Base-by-base conservation (phyloP, 2,888 invertebrate species). In the Emesis furor region DNA sequence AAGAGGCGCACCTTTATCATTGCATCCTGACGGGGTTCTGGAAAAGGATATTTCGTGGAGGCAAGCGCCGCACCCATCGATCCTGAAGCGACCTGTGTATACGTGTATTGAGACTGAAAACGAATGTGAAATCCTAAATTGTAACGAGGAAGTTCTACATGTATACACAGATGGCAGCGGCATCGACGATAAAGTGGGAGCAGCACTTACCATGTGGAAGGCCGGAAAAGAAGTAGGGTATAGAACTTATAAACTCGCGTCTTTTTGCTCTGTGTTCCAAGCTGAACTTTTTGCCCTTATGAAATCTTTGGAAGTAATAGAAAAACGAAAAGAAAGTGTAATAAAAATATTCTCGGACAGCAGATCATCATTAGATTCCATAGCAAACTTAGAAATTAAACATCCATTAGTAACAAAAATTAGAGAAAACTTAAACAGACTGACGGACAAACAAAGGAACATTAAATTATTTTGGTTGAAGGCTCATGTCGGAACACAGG, bases 121-220 rank as follows among this genome's bases (percentile, higher is more conserved):
- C 2, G 8, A 2, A 10, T 1, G 3, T 24, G 24, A 62, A 10
- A 62, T 2, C 7, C 37, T 7, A 37, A 1, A 37, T 4, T 3
- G 37, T 37, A 24, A 24, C 7, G 24, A 62, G 2, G 59, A 30
- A 24, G 59, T 30, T n/a, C 59, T 62, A 24, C 24, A 6, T 4
- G 79, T 85, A 1, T 86, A 51, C 72, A 86, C 85, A 0, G 88
- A 86, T 30, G 88, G 86, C 17, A 85, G 86, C 75, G 86, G 81
- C 55, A 86, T 83, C 35, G 78, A 76, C n/a, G 83, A 65, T 2
- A 84, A 82, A 30, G 83, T 86, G 0, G 83, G 81, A 2, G 83
- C 83, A 0, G 76, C 82, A 0, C 24, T 81, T 2, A 74, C 80
- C 46, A 10, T 77, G 10, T 83, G 78, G 79, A 74, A 59, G 5